Evolutionary conservation across 2,797 vertebrate genomes (phyloP), one percentile per base, ranked within the genome.

Genomic region (Eulemur rubriventer): DNA sequence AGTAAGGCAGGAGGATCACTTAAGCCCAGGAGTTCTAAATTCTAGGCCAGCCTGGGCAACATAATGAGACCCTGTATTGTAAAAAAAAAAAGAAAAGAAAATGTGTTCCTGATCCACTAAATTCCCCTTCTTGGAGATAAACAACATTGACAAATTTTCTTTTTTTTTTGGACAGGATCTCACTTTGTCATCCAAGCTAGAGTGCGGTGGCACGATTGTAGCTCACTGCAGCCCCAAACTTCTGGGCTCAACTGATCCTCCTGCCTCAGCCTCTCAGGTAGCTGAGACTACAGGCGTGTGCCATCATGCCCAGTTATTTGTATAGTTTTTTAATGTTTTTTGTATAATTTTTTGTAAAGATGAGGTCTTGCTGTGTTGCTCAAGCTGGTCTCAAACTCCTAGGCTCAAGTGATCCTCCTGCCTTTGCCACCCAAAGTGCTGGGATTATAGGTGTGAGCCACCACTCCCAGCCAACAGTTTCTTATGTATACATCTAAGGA

Each of bases 401-500:
- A n/a, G 16, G 33, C 63, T 65, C 33, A 17, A 65, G 63, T n/a
- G 16, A 65, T 7, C 63, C 16, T 65, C 63, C 63, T 65, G 63
- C 30, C 63, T 33, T 65, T 33, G 63, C 63, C 6, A 7, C 63
- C 61, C 14, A n/a, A 65, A 65, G 63, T n/a, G 16, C 16, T 65
- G 16, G 61, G 33, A 65, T 65, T 65, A n/a, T 16, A 65, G 30
- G 7, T 1, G 4, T 26, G 24, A 59, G 57, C 24, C 57, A 17
- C 33, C 7, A 65, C 16, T n/a, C 63, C 63, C 16, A 65, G 63
- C 30, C 33, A 65, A 65, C 33, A n/a, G 33, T 65, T 65, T 65
- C 33, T 93, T 82, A 41, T 48, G 35, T 82, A 14, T 75, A 69
- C 9, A 91, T 91, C 18, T 35, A 78, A 65, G 61, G 35, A 87